A percentile compares a stretch with the other conserved stretches of the same genome.
These are phyloP conservation scores for Dryas iulia DNA, from an alignment of 1,140 invertebrate genomes.

Conservation along the genomic window DNA sequence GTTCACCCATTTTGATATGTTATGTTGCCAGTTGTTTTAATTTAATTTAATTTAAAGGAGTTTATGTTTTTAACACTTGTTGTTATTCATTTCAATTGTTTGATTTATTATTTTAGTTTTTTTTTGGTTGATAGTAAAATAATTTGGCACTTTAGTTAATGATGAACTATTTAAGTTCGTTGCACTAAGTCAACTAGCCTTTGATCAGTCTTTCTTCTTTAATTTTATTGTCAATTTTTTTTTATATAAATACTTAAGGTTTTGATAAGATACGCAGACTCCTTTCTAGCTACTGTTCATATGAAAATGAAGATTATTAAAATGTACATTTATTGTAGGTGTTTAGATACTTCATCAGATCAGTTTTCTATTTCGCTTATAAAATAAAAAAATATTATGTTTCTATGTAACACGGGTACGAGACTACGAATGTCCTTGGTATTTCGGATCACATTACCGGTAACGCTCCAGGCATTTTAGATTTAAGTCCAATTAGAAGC, in stretches of 20 bases:
- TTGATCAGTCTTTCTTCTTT: slow-evolving; percentile 15
- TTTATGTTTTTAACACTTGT: slow-evolving; percentile 2
- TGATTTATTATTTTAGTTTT: background rate
- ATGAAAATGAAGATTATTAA: background rate
- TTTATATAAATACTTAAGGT: background rate
- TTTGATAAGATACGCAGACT: background rate
- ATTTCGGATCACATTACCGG: background rate
- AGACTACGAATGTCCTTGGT: background rate
- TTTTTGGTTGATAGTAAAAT: background rate
- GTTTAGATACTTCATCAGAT: background rate
- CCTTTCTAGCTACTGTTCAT: background rate
- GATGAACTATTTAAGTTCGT: background rate
- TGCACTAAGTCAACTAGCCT: background rate
- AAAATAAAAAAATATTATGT: background rate
- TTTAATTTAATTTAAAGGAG: background rate
- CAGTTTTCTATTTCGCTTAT: background rate
- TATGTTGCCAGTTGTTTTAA: background rate
- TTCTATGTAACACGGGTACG: too few relatives aligned
- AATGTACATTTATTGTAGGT: background rate
- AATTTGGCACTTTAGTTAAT: background rate
- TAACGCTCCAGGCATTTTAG: background rate
- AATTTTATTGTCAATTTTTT: slow-evolving; percentile 14
- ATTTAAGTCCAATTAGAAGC: slow-evolving; percentile 4
- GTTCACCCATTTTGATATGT: slow-evolving; percentile 9
- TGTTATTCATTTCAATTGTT: background rate